phyloP scores from a whole-genome alignment of 2,113 vertebrate genomes.

The Hyperoodon ampullatus region DNA sequence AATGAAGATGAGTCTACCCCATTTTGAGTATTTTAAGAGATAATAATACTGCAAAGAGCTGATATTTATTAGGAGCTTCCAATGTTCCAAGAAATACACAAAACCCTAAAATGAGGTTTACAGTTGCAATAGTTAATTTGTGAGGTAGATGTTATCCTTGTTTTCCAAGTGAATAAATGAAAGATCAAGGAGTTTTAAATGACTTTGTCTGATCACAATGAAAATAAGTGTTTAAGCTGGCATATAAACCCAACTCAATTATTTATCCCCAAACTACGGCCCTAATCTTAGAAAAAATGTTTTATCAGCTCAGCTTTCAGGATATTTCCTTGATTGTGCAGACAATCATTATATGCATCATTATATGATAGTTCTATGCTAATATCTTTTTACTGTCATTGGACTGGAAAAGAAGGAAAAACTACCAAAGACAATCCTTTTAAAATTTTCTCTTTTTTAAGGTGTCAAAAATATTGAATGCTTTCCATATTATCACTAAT shows the following conservation, averaged over 20 bases:
- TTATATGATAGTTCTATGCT: neutral
- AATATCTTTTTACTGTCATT: neutral
- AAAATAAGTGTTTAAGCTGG: neutral
- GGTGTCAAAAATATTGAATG: conserved; percentile 64
- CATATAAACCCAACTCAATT: neutral
- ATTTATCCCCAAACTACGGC: neutral
- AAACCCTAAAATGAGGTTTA: neutral
- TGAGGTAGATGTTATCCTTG: neutral
- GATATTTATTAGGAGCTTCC: neutral
- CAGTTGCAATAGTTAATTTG: neutral
- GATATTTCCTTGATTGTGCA: neutral
- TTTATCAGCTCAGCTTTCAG: neutral
- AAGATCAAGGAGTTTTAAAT: neutral
- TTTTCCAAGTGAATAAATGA: neutral
- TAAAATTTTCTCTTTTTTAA: neutral
- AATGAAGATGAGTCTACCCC: neutral
- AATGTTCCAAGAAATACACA: neutral
- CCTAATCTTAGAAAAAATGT: neutral
- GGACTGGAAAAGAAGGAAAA: neutral
- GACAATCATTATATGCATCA: neutral
- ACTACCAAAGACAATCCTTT: neutral
- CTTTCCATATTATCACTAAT: conserved; percentile 66
- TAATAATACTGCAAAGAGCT: neutral
- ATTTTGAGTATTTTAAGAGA: neutral
- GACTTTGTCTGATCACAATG: neutral